These are phyloP conservation scores for Neuroterus valhalla DNA, from an alignment of 1,140 invertebrate species.

Conservation along the genomic window DNA sequence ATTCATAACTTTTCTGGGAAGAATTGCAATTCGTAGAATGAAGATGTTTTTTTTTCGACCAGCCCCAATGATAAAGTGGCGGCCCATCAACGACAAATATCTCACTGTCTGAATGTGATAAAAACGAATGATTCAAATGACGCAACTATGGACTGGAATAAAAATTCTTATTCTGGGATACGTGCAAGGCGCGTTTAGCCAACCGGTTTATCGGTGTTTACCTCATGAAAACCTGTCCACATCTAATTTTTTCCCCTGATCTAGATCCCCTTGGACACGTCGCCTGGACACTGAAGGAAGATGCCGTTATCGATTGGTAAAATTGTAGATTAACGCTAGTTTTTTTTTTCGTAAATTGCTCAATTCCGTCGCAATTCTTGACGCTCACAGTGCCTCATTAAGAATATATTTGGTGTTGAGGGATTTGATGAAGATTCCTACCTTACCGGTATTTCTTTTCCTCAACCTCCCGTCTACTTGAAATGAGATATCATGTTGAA, in stretches of 20 bases:
- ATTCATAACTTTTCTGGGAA: too few relatives aligned
- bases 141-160: background rate
- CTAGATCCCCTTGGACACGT: slow-evolving; percentile 18
- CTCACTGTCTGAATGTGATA: too few relatives aligned
- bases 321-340: background rate
- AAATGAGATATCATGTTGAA: too few relatives aligned
- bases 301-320: slow-evolving; percentile 2
- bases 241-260: slow-evolving; percentile 6
- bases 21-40: too few relatives aligned
- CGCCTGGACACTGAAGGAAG: background rate
- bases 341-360: background rate
- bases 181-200: background rate
- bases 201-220: slow-evolving; percentile 21
- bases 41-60: too few relatives aligned
- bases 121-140: background rate
- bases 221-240: slow-evolving; percentile 6
- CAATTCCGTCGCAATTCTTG: background rate
- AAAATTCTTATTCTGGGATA: background rate
- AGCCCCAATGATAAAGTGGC: too few relatives aligned
- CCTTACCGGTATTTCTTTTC: too few relatives aligned
- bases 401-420: slow-evolving; percentile 5
- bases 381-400: background rate
- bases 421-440: background rate
- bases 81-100: too few relatives aligned
- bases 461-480: too few relatives aligned